Evolutionary conservation across 2,113 vertebrate species (phyloP).

Genomic region (Hirundichthys speculiger): DNA sequence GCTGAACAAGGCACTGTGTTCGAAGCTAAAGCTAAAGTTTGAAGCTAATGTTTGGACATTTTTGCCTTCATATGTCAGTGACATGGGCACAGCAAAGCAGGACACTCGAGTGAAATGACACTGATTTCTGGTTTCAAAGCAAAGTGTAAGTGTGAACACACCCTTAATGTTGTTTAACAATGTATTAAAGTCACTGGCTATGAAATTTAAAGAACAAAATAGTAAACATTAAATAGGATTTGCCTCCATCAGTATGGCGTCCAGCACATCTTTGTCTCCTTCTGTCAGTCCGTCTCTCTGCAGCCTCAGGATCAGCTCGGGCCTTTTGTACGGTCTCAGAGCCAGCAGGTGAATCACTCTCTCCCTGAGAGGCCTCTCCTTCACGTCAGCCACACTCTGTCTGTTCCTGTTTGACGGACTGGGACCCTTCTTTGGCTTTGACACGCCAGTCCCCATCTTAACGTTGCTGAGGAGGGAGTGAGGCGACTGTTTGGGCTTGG

Average conservation of each 20-base stretch:
- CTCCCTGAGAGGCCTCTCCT: constrained; percentile 85
- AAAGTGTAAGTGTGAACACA: too few species aligned
- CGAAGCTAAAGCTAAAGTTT: too few species aligned
- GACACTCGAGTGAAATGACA: too few species aligned
- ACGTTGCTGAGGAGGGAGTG: constrained; percentile 42
- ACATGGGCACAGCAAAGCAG: too few species aligned
- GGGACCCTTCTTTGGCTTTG: constrained; percentile 42
- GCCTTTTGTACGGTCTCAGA: constrained; percentile 91
- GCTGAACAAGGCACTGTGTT: too few species aligned
- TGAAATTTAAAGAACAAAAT: too few species aligned
- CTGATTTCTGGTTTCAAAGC: too few species aligned
- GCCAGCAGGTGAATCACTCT: constrained; percentile 90
- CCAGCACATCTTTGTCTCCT: constrained; percentile 87
- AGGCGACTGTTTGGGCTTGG: constrained; percentile 73
- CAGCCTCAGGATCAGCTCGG: constrained; percentile 89
- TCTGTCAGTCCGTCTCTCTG: constrained; percentile 87
- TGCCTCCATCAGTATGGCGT: constrained; percentile 88
- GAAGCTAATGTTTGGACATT: too few species aligned
- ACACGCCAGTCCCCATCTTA: constrained; percentile 12
- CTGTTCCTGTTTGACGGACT: constrained; percentile 31
- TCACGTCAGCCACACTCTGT: constrained; percentile 52
- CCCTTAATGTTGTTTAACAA: too few species aligned
- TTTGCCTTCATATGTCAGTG: too few species aligned
- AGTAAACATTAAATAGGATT: neutral
- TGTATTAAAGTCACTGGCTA: too few species aligned